Base-by-base conservation (phyloP, 2,113 vertebrate genomes). In the Glaucidium brasilianum region DNA sequence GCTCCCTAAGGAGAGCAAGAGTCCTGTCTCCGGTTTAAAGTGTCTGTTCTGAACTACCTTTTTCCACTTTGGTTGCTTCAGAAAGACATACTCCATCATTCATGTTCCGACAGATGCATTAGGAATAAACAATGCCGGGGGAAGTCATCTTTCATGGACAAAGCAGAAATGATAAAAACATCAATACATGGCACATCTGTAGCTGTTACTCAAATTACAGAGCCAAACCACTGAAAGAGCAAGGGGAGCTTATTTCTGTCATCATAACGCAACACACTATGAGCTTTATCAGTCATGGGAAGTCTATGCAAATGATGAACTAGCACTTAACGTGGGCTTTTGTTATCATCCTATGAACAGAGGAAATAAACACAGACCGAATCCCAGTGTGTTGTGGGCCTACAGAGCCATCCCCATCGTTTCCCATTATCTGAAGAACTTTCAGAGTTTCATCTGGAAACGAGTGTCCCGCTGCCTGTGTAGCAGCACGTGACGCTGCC, bases 381-480 rank as follows among this genome's bases (percentile, higher is more conserved):
- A 85, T 4, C 27, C 35, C 39, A 64, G 34, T 21, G 3, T 2
- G 14, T 22, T 41, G 6, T 1, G 25, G 68, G 34, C 19, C 49
- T 64, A 63, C n/a, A 59, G 29, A 84, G 76, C 88, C 74, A 37
- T 20, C 37, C 49, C 5, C 73, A 18, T 2, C 7, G 10, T 12
- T 41, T 37, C 35, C 41, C 49, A 37, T 6, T 62, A n/a, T 7
- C 37, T 76, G 27, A 59, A 77, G 74, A 56, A 50, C 64, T 41
- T 39, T 6, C 53, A 47, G 41, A 47, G 15, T 30, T 17, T 10
- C 29, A 27, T 5, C 69, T 49, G 63, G 39, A 60, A 55, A 41
- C 0, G 5, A 47, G n/a, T 3, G 14, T 17, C 69, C 18, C 0
- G 0, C 26, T 17, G 59, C 4, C 39, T 3, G n/a, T 1, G 17